Conservation (phyloP, 2,113 vertebrate genomes). For the Zosterops pallidus region DNA sequence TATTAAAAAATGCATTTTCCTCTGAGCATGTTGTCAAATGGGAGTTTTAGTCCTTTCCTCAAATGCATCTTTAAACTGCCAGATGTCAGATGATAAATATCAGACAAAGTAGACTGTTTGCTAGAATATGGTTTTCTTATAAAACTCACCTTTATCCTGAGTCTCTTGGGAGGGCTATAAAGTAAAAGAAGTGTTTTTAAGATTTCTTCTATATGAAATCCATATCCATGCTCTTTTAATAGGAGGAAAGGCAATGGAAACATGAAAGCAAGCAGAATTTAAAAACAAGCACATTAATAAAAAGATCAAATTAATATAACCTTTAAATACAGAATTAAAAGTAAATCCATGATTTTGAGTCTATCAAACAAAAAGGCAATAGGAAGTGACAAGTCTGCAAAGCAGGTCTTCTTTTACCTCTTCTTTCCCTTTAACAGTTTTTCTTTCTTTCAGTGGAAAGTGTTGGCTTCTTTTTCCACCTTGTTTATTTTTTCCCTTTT, state of each 20-base stretch:
- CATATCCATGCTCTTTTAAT: background rate
- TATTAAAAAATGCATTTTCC: background rate
- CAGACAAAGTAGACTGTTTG: background rate
- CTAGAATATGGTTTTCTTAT: background rate
- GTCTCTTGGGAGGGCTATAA: background rate
- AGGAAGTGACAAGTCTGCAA: background rate
- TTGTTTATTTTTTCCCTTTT: constrained; percentile 29
- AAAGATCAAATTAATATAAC: background rate
- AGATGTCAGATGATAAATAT: background rate
- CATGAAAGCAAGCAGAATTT: background rate
- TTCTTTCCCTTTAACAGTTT: background rate
- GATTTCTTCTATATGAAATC: background rate
- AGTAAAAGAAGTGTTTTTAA: background rate
- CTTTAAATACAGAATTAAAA: background rate
- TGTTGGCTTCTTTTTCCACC: background rate
- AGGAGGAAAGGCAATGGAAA: background rate
- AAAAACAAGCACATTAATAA: background rate
- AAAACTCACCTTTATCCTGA: background rate
- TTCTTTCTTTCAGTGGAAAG: constrained; percentile 25
- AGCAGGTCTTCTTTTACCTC: background rate
- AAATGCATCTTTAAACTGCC: background rate
- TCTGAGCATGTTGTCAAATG: background rate
- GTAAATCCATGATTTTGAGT: background rate
- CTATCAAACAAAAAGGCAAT: background rate
- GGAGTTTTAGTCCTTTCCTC: background rate